A percentile compares a stretch with the other conserved stretches of the same genome.
Conservation (phyloP, 2,797 vertebrate genomes). For the Lagodon rhomboides region DNA sequence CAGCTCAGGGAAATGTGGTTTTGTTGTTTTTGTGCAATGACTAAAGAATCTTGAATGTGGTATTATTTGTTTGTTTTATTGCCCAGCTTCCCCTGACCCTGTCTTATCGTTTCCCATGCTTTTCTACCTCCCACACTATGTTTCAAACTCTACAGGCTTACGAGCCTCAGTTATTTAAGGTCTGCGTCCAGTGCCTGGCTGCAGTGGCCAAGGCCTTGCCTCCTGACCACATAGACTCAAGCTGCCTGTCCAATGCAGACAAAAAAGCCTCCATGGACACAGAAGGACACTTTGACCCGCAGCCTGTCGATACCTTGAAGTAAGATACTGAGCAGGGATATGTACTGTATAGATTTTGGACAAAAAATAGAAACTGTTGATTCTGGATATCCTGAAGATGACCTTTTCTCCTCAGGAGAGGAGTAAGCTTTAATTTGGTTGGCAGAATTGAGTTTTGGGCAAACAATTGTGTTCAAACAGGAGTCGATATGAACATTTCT, state of each 20-base stretch:
- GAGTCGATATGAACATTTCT: background rate
- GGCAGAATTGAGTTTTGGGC: background rate
- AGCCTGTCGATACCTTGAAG: slow-evolving; percentile 94
- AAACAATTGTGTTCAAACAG: background rate
- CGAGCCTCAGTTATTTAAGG: slow-evolving; percentile 89
- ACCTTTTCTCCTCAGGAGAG: background rate
- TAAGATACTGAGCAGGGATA: slow-evolving; percentile 68
- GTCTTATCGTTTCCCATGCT: background rate
- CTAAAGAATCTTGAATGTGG: too few species aligned
- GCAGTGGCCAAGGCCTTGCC: slow-evolving; percentile 92
- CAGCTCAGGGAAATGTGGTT: too few species aligned
- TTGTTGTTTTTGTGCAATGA: too few species aligned
- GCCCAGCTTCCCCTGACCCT: background rate
- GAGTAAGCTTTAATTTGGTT: slow-evolving; percentile 9
- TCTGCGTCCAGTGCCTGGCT: slow-evolving; percentile 91
- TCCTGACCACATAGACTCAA: slow-evolving; percentile 92
- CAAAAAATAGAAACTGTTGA: background rate
- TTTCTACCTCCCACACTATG: background rate
- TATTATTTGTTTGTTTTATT: background rate
- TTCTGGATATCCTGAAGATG: background rate
- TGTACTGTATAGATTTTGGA: background rate
- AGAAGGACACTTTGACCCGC: slow-evolving; percentile 92
- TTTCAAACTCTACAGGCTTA: slow-evolving; percentile 83
- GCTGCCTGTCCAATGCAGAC: slow-evolving; percentile 86
- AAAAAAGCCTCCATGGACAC: slow-evolving; percentile 89